Conservation (phyloP, 2,888 invertebrate genomes). For the Drosophila algonquin region DNA sequence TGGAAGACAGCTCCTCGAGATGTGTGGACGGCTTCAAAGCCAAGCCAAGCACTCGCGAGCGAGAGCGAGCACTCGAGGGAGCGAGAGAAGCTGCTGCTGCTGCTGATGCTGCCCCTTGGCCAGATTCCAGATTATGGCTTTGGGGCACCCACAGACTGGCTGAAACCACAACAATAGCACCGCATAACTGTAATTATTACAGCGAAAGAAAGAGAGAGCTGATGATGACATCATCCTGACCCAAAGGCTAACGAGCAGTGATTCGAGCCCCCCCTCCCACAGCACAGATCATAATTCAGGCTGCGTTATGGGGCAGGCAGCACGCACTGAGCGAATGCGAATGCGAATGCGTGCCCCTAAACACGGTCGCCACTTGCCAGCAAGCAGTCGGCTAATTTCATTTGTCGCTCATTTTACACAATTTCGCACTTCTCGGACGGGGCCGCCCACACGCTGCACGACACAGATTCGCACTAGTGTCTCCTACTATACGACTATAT, state of each 20-base stretch:
- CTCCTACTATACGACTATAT: neutral
- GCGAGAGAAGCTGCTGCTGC: conserved; percentile 20
- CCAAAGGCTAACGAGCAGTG: conserved; percentile 38
- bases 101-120: conserved; percentile 25
- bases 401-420: conserved; percentile 69
- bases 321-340: too few relatives aligned
- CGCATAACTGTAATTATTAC: conserved; percentile 79
- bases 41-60: conserved; percentile 27
- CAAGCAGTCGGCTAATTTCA: conserved; percentile 59
- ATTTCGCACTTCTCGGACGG: conserved; percentile 64
- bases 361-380: conserved; percentile 9
- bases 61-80: conserved; percentile 28
- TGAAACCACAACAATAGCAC: conserved; percentile 46
- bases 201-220: conserved; percentile 22
- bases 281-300: conserved; percentile 42
- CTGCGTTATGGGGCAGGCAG: neutral
- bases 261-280: conserved; percentile 29
- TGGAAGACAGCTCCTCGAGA: conserved; percentile 51
- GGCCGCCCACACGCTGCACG: conserved; percentile 74
- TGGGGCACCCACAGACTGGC: conserved; percentile 60
- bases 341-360: neutral
- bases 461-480: conserved; percentile 64
- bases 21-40: conserved; percentile 35
- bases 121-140: conserved; percentile 34
- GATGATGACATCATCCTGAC: conserved; percentile 67